Percentiles rank a stretch among this genome's conserved stretches.
Conservation (phyloP, 2,888 invertebrate genomes). For the Octodonta nipae region DNA sequence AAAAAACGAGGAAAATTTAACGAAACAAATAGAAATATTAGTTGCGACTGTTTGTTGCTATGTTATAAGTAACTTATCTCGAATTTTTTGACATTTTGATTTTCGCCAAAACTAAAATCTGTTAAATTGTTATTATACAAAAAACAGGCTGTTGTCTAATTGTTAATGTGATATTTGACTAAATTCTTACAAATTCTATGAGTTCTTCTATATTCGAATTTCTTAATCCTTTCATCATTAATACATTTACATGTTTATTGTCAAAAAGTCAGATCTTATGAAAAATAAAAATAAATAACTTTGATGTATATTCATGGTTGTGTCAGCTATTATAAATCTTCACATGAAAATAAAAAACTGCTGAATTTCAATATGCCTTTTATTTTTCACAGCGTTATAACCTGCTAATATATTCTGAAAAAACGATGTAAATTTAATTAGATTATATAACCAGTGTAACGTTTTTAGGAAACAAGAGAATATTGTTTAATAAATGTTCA, state of each 20-base stretch:
- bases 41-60: no score
- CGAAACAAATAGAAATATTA: no score
- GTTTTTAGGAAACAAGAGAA: no score
- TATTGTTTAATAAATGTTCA: no score
- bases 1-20: no score
- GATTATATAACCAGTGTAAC: no score
- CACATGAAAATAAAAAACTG: constrained; percentile 21
- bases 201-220: no score
- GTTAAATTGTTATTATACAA: constrained; percentile 20
- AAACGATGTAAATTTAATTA: no score
- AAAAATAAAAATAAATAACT: constrained; percentile 21
- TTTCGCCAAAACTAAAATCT: constrained; percentile 13
- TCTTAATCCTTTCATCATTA: constrained; percentile 34
- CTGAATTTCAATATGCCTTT: constrained; percentile 6
- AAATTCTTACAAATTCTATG: no score
- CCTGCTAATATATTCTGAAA: constrained; percentile 1
- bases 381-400: constrained; percentile 1
- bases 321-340: constrained; percentile 27
- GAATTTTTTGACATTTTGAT: no score
- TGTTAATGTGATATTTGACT: constrained; percentile 39
- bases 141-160: constrained; percentile 35
- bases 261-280: constrained; percentile 17
- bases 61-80: no score
- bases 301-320: constrained; percentile 32
- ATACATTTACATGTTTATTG: constrained; percentile 31